Percentiles rank a stretch among this genome's conserved stretches.
Evolutionary conservation across 2,113 vertebrate species (phyloP).

Genomic region (Cyprinodon brontotheroides): DNA sequence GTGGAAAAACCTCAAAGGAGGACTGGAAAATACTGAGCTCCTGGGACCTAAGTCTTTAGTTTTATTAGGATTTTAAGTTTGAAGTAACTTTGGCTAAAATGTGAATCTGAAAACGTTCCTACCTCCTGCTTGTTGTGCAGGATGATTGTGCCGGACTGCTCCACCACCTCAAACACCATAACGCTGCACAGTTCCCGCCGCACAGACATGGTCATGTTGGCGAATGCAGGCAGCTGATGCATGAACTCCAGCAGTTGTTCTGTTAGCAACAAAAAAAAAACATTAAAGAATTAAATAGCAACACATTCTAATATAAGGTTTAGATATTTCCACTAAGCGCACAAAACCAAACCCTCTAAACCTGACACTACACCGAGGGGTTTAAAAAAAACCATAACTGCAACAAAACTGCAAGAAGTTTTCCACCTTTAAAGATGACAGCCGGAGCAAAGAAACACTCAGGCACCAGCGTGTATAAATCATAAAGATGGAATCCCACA

Average conservation of each 20-base stretch:
- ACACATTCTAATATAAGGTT: neutral
- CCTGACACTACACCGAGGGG: neutral
- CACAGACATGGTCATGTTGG: slow-evolving; percentile 99
- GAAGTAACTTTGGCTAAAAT: no score
- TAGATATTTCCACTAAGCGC: no score
- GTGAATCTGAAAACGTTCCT: slow-evolving; percentile 32
- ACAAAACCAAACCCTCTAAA: neutral
- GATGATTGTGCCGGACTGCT: slow-evolving; percentile 89
- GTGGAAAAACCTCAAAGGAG: neutral
- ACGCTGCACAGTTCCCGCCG: slow-evolving; percentile 93
- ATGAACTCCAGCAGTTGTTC: slow-evolving; percentile 96
- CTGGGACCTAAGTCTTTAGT: no score
- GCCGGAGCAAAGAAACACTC: neutral
- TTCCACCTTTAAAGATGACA: neutral
- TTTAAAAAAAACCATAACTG: neutral
- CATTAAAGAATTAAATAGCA: neutral
- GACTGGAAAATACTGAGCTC: neutral
- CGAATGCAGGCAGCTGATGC: slow-evolving; percentile 96
- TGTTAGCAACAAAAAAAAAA: slow-evolving; percentile 52
- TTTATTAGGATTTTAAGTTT: no score
- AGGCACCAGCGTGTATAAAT: neutral
- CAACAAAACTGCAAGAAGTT: neutral
- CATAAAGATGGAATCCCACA: neutral
- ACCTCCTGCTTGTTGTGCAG: slow-evolving; percentile 93
- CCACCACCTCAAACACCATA: slow-evolving; percentile 97